phyloP scores from a whole-genome alignment of 1,140 invertebrate genomes.

The Glomeris maerens region DNA sequence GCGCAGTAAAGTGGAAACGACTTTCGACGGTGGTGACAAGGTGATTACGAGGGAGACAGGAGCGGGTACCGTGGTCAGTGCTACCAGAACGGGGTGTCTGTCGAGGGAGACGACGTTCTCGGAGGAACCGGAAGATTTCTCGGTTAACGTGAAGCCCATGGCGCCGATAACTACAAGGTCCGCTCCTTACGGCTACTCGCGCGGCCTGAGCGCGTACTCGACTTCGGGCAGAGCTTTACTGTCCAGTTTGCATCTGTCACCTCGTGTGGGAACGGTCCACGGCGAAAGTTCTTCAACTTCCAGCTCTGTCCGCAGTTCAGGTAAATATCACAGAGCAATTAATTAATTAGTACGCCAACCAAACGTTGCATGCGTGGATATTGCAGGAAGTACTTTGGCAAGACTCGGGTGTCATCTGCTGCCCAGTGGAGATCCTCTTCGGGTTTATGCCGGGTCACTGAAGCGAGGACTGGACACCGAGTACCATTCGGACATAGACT shows the following conservation, averaged over 20 bases:
- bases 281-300: too few relatives aligned
- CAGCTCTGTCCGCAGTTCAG: too few relatives aligned
- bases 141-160: slow-evolving; percentile 82
- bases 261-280: slow-evolving; percentile 1
- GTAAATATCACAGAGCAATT: too few relatives aligned
- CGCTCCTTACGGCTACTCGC: slow-evolving; percentile 46
- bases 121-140: slow-evolving; percentile 58
- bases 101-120: slow-evolving; percentile 24
- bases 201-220: slow-evolving; percentile 22
- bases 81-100: not conserved
- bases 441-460: slow-evolving; percentile 26
- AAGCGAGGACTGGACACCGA: slow-evolving; percentile 23
- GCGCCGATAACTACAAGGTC: slow-evolving; percentile 59
- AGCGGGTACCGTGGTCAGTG: slow-evolving; percentile 24
- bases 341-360: too few relatives aligned
- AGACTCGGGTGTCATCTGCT: too few relatives aligned
- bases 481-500: slow-evolving; percentile 29
- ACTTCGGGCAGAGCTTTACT: slow-evolving; percentile 8
- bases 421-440: slow-evolving; percentile 25
- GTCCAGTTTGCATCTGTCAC: slow-evolving; percentile 20
- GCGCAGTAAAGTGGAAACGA: slow-evolving; percentile 31
- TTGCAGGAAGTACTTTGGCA: too few relatives aligned
- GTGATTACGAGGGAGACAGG: slow-evolving; percentile 26
- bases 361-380: too few relatives aligned
- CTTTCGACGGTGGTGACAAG: slow-evolving; percentile 25